Base-by-base conservation (phyloP, 2,888 invertebrate species). In the Torymus texanus region DNA sequence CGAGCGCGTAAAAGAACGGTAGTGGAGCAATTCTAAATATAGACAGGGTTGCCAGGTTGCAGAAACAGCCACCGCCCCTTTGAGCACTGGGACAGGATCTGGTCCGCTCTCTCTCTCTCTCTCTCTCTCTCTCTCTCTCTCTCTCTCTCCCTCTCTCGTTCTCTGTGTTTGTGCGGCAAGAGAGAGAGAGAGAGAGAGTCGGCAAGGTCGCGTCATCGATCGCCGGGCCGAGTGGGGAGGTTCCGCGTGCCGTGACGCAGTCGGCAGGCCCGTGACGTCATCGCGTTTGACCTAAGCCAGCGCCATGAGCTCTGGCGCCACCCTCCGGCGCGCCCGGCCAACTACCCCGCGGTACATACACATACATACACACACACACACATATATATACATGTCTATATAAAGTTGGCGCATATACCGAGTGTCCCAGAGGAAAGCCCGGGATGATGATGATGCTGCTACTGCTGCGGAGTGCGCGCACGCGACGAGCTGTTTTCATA, bases 181-280 rank as follows among this genome's bases (percentile, higher is more conserved):
- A 81, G 82, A 67, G 78, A 77, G 82, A 78, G 79, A 14, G 78
- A 71, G 77, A 41, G 79, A 81, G 83, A 81, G 83, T 84, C 84
- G 84, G 87, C 89, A 89, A 89, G 90, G 89, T 89, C 90, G 88
- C 89, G 88, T 89, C 89, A 89, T 89, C 88, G 89, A 89, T 89
- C 89, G 87, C 79, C 68, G 67, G 59, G 58, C 16, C 21, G 70
- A 80, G 78, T 65, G 74, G 77, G 65, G 73, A 65, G 70, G 65
- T 63, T 61, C 59, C 75, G 75, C 73, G 75, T 65, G 68, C 21
- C 56, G 77, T 76, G 79, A 77, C 80, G 80, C 75, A 79, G 79
- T 75, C 59, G 75, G 78, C 58, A 68, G 82, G 79, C 77, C 72
- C 75, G 80, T 84, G 84, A 84, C 84, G 84, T 84, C 84, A 83